Evolutionary conservation across 2,797 vertebrate species (phyloP).

Genomic region (Lutjanus argentimaculatus): DNA sequence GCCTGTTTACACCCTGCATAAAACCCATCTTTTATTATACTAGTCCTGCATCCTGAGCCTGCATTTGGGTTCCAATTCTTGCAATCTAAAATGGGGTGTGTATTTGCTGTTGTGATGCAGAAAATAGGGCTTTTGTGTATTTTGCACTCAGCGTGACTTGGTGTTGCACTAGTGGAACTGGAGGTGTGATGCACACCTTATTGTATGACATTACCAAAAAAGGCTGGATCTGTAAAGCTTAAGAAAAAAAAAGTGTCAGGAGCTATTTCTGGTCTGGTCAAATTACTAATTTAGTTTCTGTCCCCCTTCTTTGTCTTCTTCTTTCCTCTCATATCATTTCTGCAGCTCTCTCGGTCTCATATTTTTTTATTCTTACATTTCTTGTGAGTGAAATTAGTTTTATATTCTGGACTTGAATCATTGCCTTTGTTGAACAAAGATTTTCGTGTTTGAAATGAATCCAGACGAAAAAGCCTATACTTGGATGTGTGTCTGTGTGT

Average conservation of each 20-base stretch:
- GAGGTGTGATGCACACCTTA: conserved; percentile 13
- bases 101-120: neutral
- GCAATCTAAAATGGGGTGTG: neutral
- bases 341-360: conserved; percentile 1
- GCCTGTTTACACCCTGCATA: neutral
- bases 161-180: neutral
- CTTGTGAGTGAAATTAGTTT: conserved; percentile 29
- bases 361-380: neutral
- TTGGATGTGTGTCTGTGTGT: conserved; percentile 4
- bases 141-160: conserved; percentile 5
- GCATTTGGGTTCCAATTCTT: neutral
- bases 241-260: conserved; percentile 34
- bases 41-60: neutral
- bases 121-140: conserved; percentile 15
- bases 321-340: conserved; percentile 7
- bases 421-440: conserved; percentile 44
- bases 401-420: conserved; percentile 34
- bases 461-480: conserved; percentile 6
- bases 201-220: conserved; percentile 20
- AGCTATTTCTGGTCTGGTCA: conserved; percentile 27
- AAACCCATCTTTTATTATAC: neutral
- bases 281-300: conserved; percentile 41
- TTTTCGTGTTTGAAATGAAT: conserved; percentile 29
- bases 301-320: neutral
- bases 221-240: conserved; percentile 4